A percentile compares a stretch with the other conserved stretches of the same genome.
Conservation (phyloP, 2,113 vertebrate genomes). For the Saccopteryx bilineata region DNA sequence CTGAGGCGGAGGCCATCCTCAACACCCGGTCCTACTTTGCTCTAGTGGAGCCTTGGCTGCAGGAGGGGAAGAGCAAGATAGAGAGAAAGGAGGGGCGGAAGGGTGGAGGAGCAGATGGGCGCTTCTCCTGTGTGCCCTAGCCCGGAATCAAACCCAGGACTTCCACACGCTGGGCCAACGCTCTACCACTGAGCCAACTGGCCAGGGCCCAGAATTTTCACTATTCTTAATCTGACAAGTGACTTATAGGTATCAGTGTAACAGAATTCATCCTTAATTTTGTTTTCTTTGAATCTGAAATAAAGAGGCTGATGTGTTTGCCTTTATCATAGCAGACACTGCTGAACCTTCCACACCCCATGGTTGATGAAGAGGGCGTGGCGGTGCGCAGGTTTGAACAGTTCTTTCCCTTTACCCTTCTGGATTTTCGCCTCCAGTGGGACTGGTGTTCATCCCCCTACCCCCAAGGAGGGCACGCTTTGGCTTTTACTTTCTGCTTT, state of each 20-base stretch:
- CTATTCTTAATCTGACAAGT: not conserved
- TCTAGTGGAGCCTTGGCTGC: too few species aligned
- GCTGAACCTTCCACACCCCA: not conserved
- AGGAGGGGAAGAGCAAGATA: too few species aligned
- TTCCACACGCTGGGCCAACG: too few species aligned
- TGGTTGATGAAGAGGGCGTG: not conserved
- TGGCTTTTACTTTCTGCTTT: conserved; percentile 60
- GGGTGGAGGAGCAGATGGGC: too few species aligned
- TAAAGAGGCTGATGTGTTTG: not conserved
- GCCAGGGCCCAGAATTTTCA: not conserved
- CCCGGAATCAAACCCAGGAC: too few species aligned
- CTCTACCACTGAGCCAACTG: too few species aligned
- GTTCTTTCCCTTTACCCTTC: not conserved
- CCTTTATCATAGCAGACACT: not conserved
- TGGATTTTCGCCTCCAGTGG: not conserved
- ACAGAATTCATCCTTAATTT: not conserved
- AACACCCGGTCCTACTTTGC: too few species aligned
- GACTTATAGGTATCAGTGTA: not conserved
- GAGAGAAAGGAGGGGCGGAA: too few species aligned
- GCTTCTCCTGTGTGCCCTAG: too few species aligned
- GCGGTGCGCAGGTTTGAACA: not conserved
- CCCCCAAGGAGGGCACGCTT: not conserved
- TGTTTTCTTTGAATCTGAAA: not conserved
- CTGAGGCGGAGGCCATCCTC: too few species aligned
- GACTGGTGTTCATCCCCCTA: not conserved